These are phyloP conservation scores for Cephalophus harveyi DNA, from an alignment of 2,113 vertebrate species.

Conservation along the genomic window DNA sequence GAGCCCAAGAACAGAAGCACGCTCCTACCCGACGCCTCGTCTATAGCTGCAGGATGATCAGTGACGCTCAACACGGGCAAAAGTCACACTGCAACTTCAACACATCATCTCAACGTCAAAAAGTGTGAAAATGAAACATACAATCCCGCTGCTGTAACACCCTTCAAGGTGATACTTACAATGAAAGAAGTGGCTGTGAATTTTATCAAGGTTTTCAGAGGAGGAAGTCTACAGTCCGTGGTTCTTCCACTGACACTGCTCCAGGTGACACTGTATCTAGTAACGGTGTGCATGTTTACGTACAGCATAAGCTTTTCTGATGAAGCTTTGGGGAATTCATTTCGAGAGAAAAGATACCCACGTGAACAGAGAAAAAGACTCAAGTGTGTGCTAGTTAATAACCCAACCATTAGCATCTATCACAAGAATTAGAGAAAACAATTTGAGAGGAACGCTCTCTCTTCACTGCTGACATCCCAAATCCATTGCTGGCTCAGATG, in stretches of 20 bases:
- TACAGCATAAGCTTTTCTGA: fast-evolving
- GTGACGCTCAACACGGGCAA: fast-evolving
- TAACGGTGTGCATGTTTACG: fast-evolving
- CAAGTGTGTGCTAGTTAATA: not conserved
- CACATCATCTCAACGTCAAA: fast-evolving
- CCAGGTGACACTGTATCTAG: fast-evolving
- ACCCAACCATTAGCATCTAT: not conserved
- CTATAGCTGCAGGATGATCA: fast-evolving
- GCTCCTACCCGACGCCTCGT: fast-evolving
- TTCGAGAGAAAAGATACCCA: not conserved
- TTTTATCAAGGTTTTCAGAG: not conserved
- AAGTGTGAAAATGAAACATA: not conserved
- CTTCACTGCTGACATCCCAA: not conserved
- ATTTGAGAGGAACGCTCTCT: fast-evolving
- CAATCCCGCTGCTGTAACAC: fast-evolving
- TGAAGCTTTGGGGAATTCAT: not conserved
- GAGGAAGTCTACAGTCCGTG: too few relatives aligned
- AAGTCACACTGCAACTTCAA: fast-evolving
- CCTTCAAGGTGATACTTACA: not conserved
- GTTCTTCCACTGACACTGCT: fast-evolving
- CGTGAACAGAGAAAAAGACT: not conserved
- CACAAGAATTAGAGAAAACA: not conserved
- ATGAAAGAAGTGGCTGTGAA: not conserved
- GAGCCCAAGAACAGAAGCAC: not conserved
- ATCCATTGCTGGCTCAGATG: fast-evolving